Evolutionary conservation across 2,888 invertebrate genomes (phyloP).

Genomic region (Agriotes lineatus): DNA sequence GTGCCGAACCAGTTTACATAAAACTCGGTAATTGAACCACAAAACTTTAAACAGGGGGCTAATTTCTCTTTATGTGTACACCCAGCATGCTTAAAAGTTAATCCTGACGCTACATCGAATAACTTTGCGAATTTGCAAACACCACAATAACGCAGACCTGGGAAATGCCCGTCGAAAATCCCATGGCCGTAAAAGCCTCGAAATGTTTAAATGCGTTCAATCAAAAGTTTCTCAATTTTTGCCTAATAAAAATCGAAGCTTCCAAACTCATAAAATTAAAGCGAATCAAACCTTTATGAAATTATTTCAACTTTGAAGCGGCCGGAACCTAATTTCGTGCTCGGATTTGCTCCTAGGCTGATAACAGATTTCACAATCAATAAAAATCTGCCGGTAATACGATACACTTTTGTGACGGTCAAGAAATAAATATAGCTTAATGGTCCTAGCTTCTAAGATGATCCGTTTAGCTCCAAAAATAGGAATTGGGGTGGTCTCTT

Average conservation of each 20-base stretch:
- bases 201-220: not conserved
- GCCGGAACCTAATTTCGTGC: not conserved
- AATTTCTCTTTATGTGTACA: too few species aligned
- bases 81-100: too few species aligned
- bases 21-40: conserved; percentile 5
- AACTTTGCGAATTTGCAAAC: too few species aligned
- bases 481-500: conserved; percentile 3
- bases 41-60: not conserved
- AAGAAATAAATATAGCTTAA: conserved; percentile 16
- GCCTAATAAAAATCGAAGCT: not conserved
- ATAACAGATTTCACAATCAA: not conserved
- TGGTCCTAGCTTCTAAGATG: conserved; percentile 14
- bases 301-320: not conserved
- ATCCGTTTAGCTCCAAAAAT: conserved; percentile 18
- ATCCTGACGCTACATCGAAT: too few species aligned
- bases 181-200: too few species aligned
- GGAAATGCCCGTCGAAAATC: too few species aligned
- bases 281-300: not conserved
- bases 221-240: not conserved
- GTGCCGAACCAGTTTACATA: conserved; percentile 13
- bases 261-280: not conserved
- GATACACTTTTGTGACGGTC: not conserved
- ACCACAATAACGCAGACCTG: too few species aligned
- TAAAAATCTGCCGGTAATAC: not conserved
- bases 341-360: not conserved